Evolutionary conservation across 2,113 vertebrate species (phyloP), one percentile per base, ranked within the genome.

Genomic region (Microcebus murinus): DNA sequence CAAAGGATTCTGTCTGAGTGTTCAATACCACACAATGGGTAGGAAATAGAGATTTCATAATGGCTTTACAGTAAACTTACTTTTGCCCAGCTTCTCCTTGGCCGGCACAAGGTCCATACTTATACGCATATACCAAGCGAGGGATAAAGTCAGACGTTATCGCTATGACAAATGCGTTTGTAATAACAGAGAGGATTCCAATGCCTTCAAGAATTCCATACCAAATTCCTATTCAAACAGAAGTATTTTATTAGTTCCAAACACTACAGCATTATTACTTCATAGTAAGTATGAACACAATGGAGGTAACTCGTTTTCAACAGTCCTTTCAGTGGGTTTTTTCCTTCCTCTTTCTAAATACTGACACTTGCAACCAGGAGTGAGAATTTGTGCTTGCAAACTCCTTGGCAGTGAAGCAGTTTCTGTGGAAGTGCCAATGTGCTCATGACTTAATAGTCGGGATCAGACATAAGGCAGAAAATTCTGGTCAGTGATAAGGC

Each of bases 71-170:
- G 57, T 42, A 86, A 83, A 50, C 99, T 99, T 99, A 99, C 99
- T 99, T 99, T 98, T 99, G 99, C 95, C 99, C 99, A 57, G 99
- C 99, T 97, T 99, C 98, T 96, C 99, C 99, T 97, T 99, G 99
- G 82, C 99, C 99, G 2, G 99, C 99, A 98, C 99, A 99, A 2
- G 99, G 99, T 96, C 99, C 99, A 0, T 99, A 99, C 97, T 99
- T 99, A 97, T 99, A 99, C 71, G 99, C 99, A 70, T 99, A 99
- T 95, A 99, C 99, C 90, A 99, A 98, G 55, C 99, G 99, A 95
- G 99, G 99, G 97, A 99, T 99, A 96, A 99, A 99, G 98, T 99
- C 99, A 0, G 99, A 99, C 52, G 99, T 99, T 92, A 99, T 99
- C 1, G 99, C 99, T 93, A 99, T 99, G 96, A 99, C 99, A 96